These are phyloP conservation scores for Drosophila sucinea DNA, from an alignment of 1,140 invertebrate species.

Conservation along the genomic window DNA sequence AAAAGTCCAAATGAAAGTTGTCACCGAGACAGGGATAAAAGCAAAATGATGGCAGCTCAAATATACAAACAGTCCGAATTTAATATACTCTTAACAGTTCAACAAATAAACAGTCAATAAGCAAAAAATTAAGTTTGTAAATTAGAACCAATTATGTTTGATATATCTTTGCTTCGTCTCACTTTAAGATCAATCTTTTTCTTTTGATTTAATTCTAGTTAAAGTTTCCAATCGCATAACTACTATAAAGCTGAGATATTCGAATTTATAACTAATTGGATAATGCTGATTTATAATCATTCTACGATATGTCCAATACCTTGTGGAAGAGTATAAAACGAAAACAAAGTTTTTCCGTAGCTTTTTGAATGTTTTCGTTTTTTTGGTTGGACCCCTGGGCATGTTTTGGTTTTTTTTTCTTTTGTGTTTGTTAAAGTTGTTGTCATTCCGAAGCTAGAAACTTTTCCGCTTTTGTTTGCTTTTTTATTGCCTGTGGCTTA, in stretches of 20 bases:
- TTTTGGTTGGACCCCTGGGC: slow-evolving; percentile 49
- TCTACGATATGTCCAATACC: background rate
- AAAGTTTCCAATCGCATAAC: too few relatives aligned
- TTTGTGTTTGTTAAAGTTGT: slow-evolving; percentile 9
- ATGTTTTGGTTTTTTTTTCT: slow-evolving; percentile 55
- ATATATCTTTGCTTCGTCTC: too few relatives aligned
- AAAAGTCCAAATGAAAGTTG: slow-evolving; percentile 55
- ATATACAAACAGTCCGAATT: background rate
- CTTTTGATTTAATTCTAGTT: too few relatives aligned
- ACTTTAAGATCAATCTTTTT: too few relatives aligned
- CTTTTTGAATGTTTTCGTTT: slow-evolving; percentile 29
- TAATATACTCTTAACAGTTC: background rate
- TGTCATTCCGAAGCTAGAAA: slow-evolving; percentile 22
- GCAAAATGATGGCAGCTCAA: background rate
- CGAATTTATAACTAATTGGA: too few relatives aligned
- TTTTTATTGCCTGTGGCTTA: slow-evolving; percentile 47
- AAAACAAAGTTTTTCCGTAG: slow-evolving; percentile 58
- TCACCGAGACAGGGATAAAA: background rate
- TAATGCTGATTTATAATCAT: too few relatives aligned
- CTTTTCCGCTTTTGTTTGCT: slow-evolving; percentile 37
- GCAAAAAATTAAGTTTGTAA: too few relatives aligned
- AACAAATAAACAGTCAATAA: too few relatives aligned
- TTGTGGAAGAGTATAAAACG: slow-evolving; percentile 24
- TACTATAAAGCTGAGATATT: too few relatives aligned
- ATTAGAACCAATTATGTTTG: too few relatives aligned